Evolutionary conservation across 2,888 invertebrate species (phyloP), one percentile per base, ranked within the genome.

Genomic region (Trachelus iudaicus): DNA sequence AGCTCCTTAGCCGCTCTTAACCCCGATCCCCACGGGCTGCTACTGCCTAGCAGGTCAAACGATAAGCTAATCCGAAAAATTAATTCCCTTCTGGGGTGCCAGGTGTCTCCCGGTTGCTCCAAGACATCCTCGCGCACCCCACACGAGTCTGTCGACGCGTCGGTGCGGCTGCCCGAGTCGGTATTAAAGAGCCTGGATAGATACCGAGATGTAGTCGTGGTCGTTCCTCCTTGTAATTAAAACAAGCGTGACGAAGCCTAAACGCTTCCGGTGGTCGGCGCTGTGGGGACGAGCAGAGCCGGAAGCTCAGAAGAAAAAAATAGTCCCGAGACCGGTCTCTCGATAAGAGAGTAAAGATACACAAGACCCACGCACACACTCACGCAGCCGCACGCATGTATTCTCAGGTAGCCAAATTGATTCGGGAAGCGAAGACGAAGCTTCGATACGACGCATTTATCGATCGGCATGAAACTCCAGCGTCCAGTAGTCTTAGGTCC

Each of bases 31-130:
- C 75, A 77, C 81, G 79, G 82, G n/a, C 69, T 15, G 40, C 40
- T 40, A 40, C 40, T 83, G 82, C 84, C 82, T 86, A 85, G 83
- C 81, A 85, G 84, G 85, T 85, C 81, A 77, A 78, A 84, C 87
- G 89, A 90, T 90, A 88, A 90, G 86, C 88, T 91, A 90, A 91
- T 91, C 91, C 90, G 83, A 89, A 89, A 90, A 91, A 91, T 89
- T 88, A 90, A 91, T 91, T 91, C 90, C 85, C 84, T 83, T 83
- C 83, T 81, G 83, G 81, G 75, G 79, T 84, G 87, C 88, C 90
- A 89, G 88, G 89, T 90, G 90, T 88, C 86, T 84, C 87, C 76
- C 76, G 73, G 56, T 71, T 73, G 75, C 35, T 76, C 76, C 69
- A 30, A 34, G 23, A 13, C 68, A 34, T n/a, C 23, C 77, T 78